Percentiles rank a stretch among this genome's conserved stretches.
Conservation (phyloP, 2,113 vertebrate species). For the Misgurnus mizolepis region DNA sequence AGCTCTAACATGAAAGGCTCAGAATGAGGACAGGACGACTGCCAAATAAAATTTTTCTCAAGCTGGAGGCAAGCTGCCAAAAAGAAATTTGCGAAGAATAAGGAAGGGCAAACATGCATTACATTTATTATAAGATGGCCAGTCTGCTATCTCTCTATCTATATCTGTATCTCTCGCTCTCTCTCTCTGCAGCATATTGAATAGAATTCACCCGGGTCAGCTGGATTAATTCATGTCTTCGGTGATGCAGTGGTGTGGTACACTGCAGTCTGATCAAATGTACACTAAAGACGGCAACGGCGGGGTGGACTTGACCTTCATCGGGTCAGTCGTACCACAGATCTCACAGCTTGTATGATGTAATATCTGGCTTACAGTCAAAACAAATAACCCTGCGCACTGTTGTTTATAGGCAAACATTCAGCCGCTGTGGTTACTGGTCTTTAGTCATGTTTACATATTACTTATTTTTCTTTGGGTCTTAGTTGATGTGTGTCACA, state of each 20-base stretch:
- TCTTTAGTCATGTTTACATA: conserved; percentile 12
- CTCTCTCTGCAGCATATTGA: conserved; percentile 6
- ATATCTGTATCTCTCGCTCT: conserved; percentile 8
- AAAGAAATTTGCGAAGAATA: conserved; percentile 53
- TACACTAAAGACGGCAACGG: not conserved
- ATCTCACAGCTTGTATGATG: conserved; percentile 19
- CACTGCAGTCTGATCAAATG: conserved; percentile 48
- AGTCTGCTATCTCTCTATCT: conserved; percentile 8
- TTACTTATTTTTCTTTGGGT: not conserved
- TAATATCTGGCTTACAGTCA: conserved; percentile 30
- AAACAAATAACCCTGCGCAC: not conserved
- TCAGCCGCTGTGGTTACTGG: not conserved
- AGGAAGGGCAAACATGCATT: conserved; percentile 58
- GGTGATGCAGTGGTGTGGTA: conserved; percentile 29
- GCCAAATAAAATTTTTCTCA: conserved; percentile 58
- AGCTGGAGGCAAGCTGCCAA: conserved; percentile 58
- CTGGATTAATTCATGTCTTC: conserved; percentile 47
- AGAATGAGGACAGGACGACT: conserved; percentile 55
- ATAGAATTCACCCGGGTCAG: not conserved
- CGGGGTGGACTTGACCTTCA: conserved; percentile 44
- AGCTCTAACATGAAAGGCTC: conserved; percentile 52
- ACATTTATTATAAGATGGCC: conserved; percentile 52
- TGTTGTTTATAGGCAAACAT: conserved; percentile 9
- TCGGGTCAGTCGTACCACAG: conserved; percentile 29
- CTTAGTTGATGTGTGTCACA: not conserved